A percentile compares a stretch with the other conserved stretches of the same genome.
phyloP scores from a whole-genome alignment of 1,140 invertebrate genomes.

The Orchestia grillus region DNA sequence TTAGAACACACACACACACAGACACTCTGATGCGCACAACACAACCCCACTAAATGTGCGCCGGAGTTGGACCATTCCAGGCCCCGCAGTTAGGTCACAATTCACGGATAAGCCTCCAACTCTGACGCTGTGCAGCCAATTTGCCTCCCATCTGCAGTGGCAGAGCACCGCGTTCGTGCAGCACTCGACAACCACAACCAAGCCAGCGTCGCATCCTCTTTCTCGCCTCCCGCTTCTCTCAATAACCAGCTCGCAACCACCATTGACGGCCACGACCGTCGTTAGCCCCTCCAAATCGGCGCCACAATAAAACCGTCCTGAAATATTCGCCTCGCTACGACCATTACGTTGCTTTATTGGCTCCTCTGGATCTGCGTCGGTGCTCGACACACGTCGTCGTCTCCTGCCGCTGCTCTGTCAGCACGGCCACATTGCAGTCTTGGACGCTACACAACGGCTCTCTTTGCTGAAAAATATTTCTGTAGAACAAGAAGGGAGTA shows the following conservation, averaged over 20 bases:
- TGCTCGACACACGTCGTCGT: background rate
- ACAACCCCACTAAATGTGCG: background rate
- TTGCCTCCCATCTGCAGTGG: background rate
- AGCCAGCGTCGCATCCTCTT: background rate
- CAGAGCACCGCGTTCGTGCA: background rate
- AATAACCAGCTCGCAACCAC: background rate
- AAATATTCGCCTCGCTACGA: conserved; percentile 46
- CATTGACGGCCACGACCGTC: conserved; percentile 18
- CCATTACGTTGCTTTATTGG: conserved; percentile 20
- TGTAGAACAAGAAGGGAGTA: no score
- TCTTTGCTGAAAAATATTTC: no score
- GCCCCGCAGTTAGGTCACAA: background rate
- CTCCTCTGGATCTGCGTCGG: conserved; percentile 16
- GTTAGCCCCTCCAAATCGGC: conserved; percentile 28
- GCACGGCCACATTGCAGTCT: no score
- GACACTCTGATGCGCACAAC: background rate
- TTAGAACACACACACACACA: no score
- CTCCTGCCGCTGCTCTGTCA: background rate
- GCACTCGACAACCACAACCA: background rate
- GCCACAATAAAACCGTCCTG: conserved; percentile 38
- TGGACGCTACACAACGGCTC: no score
- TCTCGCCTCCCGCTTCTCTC: background rate
- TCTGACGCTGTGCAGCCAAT: background rate
- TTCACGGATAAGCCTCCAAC: background rate
- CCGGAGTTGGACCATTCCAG: no score